Evolutionary conservation across 2,113 vertebrate genomes (phyloP).

Genomic region (Pavo muticus): DNA sequence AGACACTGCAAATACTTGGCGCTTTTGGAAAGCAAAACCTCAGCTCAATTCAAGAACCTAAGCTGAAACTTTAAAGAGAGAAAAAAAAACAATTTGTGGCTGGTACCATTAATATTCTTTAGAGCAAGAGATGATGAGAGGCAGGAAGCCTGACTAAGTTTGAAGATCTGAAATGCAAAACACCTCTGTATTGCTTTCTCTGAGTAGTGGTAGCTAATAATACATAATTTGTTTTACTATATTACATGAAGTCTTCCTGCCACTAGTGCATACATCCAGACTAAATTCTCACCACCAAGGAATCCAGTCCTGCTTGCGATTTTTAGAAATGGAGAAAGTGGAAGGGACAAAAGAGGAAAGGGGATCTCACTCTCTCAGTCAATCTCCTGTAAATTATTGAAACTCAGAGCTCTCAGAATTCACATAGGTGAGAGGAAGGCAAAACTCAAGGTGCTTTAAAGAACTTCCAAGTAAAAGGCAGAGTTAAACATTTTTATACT

Average conservation of each 20-base stretch:
- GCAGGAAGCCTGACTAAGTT: neutral
- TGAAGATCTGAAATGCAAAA: neutral
- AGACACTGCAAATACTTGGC: slow-evolving; percentile 29
- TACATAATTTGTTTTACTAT: neutral
- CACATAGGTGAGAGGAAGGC: neutral
- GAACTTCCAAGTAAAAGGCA: neutral
- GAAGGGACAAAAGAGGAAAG: neutral
- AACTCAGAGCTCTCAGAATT: neutral
- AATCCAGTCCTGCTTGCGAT: neutral
- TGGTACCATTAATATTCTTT: neutral
- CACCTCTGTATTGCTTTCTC: neutral
- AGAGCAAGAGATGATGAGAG: neutral
- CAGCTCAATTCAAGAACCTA: neutral
- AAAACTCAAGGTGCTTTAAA: neutral
- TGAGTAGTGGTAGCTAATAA: neutral
- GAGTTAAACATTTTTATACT: neutral
- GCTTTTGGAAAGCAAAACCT: slow-evolving; percentile 35
- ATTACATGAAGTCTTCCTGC: neutral
- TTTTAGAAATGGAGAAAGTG: neutral
- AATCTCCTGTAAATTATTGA: neutral
- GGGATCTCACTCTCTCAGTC: neutral
- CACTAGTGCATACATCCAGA: neutral
- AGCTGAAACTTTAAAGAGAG: neutral
- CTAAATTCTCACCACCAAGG: neutral
- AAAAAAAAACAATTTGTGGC: neutral